phyloP scores from a whole-genome alignment of 2,888 invertebrate species.

The Amiota mariae region DNA sequence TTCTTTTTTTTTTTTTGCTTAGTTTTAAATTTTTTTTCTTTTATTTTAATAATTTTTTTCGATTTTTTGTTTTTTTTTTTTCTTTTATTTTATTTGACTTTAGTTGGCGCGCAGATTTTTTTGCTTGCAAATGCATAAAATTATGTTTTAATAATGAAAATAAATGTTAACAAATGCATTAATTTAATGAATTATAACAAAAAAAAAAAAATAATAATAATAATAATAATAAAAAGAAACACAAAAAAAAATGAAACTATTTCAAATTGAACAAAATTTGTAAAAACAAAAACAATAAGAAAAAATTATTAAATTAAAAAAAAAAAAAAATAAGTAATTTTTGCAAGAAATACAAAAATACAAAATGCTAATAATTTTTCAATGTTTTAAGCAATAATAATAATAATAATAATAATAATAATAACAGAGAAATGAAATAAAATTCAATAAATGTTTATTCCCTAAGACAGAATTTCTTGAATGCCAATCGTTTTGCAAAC shows the following conservation, averaged over 20 bases:
- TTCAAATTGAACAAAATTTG: slow-evolving; percentile 6
- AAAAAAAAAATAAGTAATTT: slow-evolving; percentile 38
- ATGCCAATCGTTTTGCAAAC: too few relatives aligned
- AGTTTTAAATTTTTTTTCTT: background rate
- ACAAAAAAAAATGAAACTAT: slow-evolving; percentile 27
- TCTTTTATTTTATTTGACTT: slow-evolving; percentile 26
- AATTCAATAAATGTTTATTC: too few relatives aligned
- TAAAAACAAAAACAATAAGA: slow-evolving; percentile 20
- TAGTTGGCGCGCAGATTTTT: background rate
- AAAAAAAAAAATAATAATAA: slow-evolving; percentile 42
- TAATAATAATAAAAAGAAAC: slow-evolving; percentile 41
- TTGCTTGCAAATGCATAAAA: slow-evolving; percentile 33
- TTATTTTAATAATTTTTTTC: slow-evolving; percentile 11
- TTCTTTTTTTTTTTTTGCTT: slow-evolving; percentile 19
- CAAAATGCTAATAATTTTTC: too few relatives aligned
- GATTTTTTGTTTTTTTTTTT: slow-evolving; percentile 3
- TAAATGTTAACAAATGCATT: slow-evolving; percentile 67
- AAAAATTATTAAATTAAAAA: too few relatives aligned
- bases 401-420: too few relatives aligned
- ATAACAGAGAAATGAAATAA: too few relatives aligned
- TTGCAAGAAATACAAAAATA: slow-evolving; percentile 29
- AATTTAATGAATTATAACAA: slow-evolving; percentile 52
- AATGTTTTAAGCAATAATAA: too few relatives aligned
- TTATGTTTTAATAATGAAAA: slow-evolving; percentile 49
- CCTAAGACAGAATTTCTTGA: too few relatives aligned